Evolutionary conservation across 2,888 invertebrate species (phyloP), one percentile per base, ranked within the genome.

Genomic region (Incurvaria masculella): DNA sequence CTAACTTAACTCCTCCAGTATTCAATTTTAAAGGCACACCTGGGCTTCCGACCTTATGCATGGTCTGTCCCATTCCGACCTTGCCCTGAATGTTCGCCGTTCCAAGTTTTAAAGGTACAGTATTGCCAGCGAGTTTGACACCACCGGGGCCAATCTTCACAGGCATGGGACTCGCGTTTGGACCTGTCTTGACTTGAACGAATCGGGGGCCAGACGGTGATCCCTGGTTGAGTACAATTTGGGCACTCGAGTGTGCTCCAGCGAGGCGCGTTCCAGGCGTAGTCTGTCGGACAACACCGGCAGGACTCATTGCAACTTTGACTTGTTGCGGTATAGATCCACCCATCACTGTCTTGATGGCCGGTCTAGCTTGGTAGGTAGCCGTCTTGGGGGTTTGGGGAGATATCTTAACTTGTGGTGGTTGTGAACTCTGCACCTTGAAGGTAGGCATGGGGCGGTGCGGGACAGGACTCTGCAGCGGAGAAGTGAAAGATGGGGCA

Each of bases 1-100:
- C 72, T 14, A 79, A 73, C 57, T 79, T 79, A 4, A 79, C 72
- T 52, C 75, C 78, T 18, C 76, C 70, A 1, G 70, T 61, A n/a
- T 74, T 67, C 1, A 79, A 58, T 54, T 79, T 79, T 5, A 79
- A 60, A 1, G 76, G 75, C 21, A 73, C 59, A 42, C 64, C 65
- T 10, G 63, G 54, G 0, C 62, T 56, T 2, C 65, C 61, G 6
- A 75, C 65, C 53, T 79, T 79, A 52, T 74, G 72, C 18, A 73
- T 55, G 44, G 65, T 66, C 52, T 68, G 68, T 23, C 6, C 33
- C 33, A 33, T 33, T 33, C 33, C 55, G 42, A 73, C 62, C 53
- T 75, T 74, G 47, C 73, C 72, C 52, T 74, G 76, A 42, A 78
- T 58, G 50, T 69, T 71, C 2, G 72, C 69, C 1, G 74, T 60